phyloP scores from a whole-genome alignment of 2,888 invertebrate genomes.

The Griposia aprilina region DNA sequence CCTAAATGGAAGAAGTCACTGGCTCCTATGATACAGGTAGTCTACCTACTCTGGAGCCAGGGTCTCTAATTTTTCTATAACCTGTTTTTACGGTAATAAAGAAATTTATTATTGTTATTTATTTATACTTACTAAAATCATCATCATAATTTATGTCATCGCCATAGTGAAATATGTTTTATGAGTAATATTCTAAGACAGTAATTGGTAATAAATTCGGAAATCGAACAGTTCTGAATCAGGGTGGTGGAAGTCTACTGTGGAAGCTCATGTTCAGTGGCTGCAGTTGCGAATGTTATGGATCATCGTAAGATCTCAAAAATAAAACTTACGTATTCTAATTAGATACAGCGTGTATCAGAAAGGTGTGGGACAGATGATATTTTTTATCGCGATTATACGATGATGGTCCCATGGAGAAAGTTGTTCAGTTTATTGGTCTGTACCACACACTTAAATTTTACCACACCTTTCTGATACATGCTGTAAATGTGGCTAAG shows the following conservation, averaged over 20 bases:
- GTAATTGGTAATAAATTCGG: background rate
- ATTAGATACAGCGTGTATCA: background rate
- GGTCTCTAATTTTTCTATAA: too few species aligned
- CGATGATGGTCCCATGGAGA: too few species aligned
- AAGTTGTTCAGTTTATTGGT: too few species aligned
- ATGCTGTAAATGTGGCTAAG: too few species aligned
- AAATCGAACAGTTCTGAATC: background rate
- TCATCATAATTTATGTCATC: background rate
- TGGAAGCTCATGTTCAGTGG: background rate
- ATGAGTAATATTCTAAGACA: background rate
- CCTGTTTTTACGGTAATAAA: too few species aligned
- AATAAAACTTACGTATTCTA: background rate
- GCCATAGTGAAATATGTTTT: background rate
- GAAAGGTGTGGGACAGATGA: background rate
- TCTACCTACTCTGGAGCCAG: too few species aligned
- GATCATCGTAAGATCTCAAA: background rate
- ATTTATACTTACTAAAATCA: background rate
- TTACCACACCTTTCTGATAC: background rate
- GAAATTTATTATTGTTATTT: too few species aligned
- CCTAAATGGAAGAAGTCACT: too few species aligned
- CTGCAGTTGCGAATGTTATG: constrained; percentile 5
- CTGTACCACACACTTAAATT: background rate
- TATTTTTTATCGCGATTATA: background rate
- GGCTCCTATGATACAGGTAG: too few species aligned
- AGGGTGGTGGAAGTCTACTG: background rate